phyloP scores from a whole-genome alignment of 2,113 vertebrate species.

The Ictidomys tridecemlineatus region DNA sequence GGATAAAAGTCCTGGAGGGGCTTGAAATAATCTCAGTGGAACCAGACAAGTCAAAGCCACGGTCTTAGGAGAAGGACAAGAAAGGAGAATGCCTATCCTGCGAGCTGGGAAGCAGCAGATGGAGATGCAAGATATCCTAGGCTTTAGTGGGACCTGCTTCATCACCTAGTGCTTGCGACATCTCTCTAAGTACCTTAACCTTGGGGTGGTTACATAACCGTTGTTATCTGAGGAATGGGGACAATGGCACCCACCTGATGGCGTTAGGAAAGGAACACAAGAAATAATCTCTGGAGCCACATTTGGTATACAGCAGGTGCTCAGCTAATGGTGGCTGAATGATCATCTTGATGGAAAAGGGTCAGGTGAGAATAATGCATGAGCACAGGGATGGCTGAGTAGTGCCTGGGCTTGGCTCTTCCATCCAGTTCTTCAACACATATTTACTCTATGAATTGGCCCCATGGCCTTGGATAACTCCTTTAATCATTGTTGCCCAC shows the following conservation, averaged over 20 bases:
- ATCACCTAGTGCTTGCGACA: neutral
- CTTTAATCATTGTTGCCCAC: neutral
- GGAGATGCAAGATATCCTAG: neutral
- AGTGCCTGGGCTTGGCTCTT: neutral
- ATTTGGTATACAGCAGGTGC: neutral
- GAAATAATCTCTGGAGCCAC: neutral
- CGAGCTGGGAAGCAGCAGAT: neutral
- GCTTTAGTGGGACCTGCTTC: neutral
- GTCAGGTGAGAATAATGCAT: neutral
- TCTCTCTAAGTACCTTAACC: neutral
- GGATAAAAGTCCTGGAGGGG: neutral
- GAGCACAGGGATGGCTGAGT: neutral
- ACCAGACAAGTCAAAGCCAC: too few species aligned
- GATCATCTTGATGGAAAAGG: neutral
- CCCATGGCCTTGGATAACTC: neutral
- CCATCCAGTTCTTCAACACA: neutral
- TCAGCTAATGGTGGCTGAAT: neutral
- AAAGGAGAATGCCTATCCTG: neutral
- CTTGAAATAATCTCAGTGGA: neutral
- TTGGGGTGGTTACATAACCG: neutral
- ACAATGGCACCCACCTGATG: neutral
- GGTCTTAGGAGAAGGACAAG: neutral
- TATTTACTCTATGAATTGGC: neutral
- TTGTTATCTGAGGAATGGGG: neutral
- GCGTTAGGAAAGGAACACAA: neutral